Evolutionary conservation across 2,888 invertebrate species (phyloP).

Genomic region (Limnephilus marmoratus): DNA sequence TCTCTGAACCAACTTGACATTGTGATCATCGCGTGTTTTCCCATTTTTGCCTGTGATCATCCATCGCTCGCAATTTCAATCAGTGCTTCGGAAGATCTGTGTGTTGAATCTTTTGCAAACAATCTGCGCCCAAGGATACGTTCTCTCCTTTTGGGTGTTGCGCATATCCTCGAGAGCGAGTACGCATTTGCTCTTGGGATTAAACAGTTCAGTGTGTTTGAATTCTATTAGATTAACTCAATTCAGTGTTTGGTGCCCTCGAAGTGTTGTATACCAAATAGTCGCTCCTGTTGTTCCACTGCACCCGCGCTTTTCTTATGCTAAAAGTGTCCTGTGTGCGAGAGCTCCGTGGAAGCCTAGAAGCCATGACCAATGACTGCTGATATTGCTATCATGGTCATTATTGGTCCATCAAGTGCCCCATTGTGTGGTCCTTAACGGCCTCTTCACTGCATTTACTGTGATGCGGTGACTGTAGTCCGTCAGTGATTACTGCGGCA

Average conservation of each 20-base stretch:
- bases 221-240: not conserved
- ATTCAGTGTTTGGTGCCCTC: conserved; percentile 36
- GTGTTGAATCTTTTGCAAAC: not conserved
- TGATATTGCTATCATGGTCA: not conserved
- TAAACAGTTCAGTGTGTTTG: not conserved
- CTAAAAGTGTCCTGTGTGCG: conserved; percentile 50
- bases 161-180: not conserved
- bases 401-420: not conserved
- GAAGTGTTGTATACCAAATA: conserved; percentile 30
- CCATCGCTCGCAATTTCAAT: conserved; percentile 2
- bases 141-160: not conserved
- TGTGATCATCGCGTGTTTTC: conserved; percentile 19
- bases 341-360: conserved; percentile 39
- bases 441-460: conserved; percentile 44
- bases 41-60: conserved; percentile 6
- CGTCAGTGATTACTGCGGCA: conserved; percentile 22
- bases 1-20: not conserved
- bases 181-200: not conserved
- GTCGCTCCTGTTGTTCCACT: conserved; percentile 27
- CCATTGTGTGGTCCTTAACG: conserved; percentile 21
- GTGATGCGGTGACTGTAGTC: conserved; percentile 50
- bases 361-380: not conserved
- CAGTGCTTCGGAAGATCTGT: not conserved
- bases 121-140: not conserved
- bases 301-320: conserved; percentile 47